phyloP scores from a whole-genome alignment of 2,113 vertebrate species.

The Potamarius usumacintae region DNA sequence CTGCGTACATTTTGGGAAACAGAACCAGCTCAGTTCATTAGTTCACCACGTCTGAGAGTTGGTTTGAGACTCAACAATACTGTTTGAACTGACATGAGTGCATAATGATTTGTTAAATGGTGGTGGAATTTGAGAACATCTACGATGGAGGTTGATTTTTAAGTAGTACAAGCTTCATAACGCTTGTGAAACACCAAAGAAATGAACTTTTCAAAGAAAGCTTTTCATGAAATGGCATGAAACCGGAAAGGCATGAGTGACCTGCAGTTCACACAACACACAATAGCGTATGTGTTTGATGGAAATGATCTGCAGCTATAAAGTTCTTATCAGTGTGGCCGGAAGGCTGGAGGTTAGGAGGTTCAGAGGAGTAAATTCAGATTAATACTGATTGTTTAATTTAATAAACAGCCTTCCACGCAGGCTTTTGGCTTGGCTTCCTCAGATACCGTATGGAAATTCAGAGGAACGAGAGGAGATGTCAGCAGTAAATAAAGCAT shows the following conservation, averaged over 20 bases:
- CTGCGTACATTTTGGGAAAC: neutral
- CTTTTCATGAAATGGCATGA: neutral
- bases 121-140: neutral
- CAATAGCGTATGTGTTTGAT: neutral
- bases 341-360: neutral
- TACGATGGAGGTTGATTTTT: neutral
- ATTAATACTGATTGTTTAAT: slow-evolving; percentile 19
- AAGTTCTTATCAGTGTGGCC: neutral
- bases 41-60: neutral
- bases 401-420: neutral
- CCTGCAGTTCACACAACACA: neutral
- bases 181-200: neutral
- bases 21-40: neutral
- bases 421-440: neutral
- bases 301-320: neutral
- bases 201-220: neutral
- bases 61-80: neutral
- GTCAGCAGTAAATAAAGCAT: slow-evolving; percentile 1
- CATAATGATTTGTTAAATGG: neutral
- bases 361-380: slow-evolving; percentile 19
- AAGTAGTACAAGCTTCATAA: neutral
- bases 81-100: neutral
- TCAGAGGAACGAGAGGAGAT: neutral
- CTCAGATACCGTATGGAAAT: slow-evolving; percentile 29
- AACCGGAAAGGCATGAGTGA: neutral